These are phyloP conservation scores for Harpalus rufipes DNA, from an alignment of 2,888 invertebrate genomes.

Conservation along the genomic window DNA sequence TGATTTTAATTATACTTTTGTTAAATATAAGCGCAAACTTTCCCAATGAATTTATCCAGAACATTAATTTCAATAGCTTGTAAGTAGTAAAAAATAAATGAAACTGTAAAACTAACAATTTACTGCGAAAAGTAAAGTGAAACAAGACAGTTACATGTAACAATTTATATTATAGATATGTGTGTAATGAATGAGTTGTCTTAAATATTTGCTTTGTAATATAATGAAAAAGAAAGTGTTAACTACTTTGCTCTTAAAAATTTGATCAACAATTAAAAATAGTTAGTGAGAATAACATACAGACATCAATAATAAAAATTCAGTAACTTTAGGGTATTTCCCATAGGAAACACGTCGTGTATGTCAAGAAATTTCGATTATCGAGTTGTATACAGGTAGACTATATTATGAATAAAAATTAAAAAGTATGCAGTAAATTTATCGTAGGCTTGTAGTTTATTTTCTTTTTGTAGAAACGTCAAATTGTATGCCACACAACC, in stretches of 20 bases:
- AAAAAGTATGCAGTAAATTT: no score
- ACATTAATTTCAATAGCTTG: background rate
- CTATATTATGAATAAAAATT: no score
- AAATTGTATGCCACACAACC: no score
- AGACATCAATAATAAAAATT: no score
- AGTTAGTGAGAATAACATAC: no score
- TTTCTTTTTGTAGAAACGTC: no score
- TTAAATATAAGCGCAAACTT: background rate
- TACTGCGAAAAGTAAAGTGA: background rate
- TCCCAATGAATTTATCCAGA: background rate
- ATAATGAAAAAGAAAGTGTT: background rate
- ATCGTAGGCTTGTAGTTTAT: no score
- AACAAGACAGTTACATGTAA: background rate
- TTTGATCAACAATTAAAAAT: no score
- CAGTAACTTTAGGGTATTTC: no score
- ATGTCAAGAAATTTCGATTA: no score
- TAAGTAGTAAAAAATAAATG: background rate
- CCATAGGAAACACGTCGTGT: no score
- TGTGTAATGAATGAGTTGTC: background rate
- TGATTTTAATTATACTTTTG: slow-evolving; percentile 10
- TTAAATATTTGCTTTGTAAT: background rate
- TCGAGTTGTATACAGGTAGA: no score
- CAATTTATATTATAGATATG: background rate
- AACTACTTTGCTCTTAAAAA: background rate
- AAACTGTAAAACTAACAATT: background rate